Percentiles rank a stretch among this genome's conserved stretches.
These are phyloP conservation scores for Nomada fucata DNA, from an alignment of 2,888 invertebrate species.

Conservation along the genomic window DNA sequence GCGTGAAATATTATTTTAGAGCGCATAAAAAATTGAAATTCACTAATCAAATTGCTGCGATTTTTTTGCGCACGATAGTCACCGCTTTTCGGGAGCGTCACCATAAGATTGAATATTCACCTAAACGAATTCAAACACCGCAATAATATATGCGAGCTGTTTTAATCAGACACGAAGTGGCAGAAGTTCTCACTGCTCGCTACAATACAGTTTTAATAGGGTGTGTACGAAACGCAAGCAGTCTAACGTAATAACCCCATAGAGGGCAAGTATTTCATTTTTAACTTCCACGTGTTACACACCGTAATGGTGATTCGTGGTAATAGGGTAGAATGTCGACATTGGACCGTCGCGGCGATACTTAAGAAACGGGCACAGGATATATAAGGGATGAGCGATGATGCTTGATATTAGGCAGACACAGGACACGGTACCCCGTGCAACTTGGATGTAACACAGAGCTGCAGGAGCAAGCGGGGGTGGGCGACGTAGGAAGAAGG, in stretches of 20 bases:
- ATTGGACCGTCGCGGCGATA: slow-evolving; percentile 47
- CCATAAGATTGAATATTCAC: too few relatives aligned
- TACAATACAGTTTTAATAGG: not conserved
- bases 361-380: slow-evolving; percentile 63
- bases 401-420: slow-evolving; percentile 80
- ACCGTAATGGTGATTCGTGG: slow-evolving; percentile 40
- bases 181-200: not conserved
- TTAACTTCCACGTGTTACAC: slow-evolving; percentile 27
- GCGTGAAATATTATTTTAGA: not conserved
- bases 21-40: not conserved
- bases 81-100: too few relatives aligned
- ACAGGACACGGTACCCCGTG: slow-evolving; percentile 73
- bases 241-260: too few relatives aligned
- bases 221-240: not conserved
- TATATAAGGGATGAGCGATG: slow-evolving; percentile 78
- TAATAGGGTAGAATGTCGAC: slow-evolving; percentile 51
- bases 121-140: too few relatives aligned
- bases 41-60: not conserved
- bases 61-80: not conserved
- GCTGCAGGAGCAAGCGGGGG: slow-evolving; percentile 55
- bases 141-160: not conserved
- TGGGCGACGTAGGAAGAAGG: slow-evolving; percentile 44
- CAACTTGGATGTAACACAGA: slow-evolving; percentile 68
- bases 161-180: not conserved
- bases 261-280: slow-evolving; percentile 30